A percentile compares a stretch with the other conserved stretches of the same genome.
These are phyloP conservation scores for Poeciliopsis turrubarensis DNA, from an alignment of 2,113 vertebrate species.

Conservation along the genomic window DNA sequence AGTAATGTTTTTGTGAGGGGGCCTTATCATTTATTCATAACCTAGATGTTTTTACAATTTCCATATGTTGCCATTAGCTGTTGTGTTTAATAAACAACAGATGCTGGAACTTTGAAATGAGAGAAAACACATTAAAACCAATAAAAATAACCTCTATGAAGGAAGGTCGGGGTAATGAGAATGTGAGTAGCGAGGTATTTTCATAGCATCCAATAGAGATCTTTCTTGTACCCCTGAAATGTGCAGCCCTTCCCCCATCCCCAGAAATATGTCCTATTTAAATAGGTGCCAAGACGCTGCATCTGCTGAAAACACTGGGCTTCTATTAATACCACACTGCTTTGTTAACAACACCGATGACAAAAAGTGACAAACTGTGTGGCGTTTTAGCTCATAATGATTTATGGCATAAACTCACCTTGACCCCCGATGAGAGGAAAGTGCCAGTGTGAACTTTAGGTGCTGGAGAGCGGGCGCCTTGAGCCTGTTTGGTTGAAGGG, in stretches of 20 bases:
- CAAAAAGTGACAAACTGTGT: slow-evolving; percentile 14
- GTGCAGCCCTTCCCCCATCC: slow-evolving; percentile 19
- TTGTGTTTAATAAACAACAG: slow-evolving; percentile 10
- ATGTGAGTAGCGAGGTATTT: slow-evolving; percentile 19
- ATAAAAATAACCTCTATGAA: background rate
- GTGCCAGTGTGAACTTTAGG: slow-evolving; percentile 91
- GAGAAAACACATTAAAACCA: background rate
- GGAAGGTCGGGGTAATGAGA: slow-evolving; percentile 6
- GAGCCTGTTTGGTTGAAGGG: slow-evolving; percentile 89
- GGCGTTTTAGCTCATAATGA: background rate
- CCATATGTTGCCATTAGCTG: slow-evolving; percentile 5
- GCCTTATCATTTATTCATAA: slow-evolving; percentile 55
- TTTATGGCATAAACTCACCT: slow-evolving; percentile 82
- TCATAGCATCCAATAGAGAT: slow-evolving; percentile 40
- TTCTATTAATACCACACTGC: slow-evolving; percentile 62
- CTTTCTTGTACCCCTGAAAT: slow-evolving; percentile 34
- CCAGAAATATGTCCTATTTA: slow-evolving; percentile 69
- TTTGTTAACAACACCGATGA: slow-evolving; percentile 47
- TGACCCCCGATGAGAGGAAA: slow-evolving; percentile 90
- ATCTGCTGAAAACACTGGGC: slow-evolving; percentile 60
- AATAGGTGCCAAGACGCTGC: slow-evolving; percentile 61
- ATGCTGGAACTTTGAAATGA: slow-evolving; percentile 11
- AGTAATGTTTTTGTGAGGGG: slow-evolving; percentile 32
- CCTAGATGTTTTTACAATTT: slow-evolving; percentile 28
- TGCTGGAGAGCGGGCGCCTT: slow-evolving; percentile 88